phyloP scores from a whole-genome alignment of 2,888 invertebrate species.

The Melikaiella ostensackeni region DNA sequence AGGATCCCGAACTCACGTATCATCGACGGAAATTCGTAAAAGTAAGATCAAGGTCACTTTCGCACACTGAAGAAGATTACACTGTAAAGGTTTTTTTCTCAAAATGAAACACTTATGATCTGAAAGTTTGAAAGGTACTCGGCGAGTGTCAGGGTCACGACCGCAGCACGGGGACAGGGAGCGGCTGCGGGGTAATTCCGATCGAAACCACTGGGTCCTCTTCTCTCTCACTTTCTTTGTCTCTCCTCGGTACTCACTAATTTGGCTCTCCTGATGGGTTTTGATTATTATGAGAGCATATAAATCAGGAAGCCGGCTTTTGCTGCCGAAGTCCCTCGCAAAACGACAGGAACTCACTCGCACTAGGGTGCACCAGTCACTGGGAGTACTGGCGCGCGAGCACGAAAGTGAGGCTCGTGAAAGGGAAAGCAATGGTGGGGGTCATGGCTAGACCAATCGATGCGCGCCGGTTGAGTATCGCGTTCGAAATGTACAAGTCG shows the following conservation, averaged over 20 bases:
- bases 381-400: conserved; percentile 68
- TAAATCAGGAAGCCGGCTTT: conserved; percentile 45
- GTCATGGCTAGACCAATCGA: conserved; percentile 77
- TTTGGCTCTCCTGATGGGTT: background rate
- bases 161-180: conserved; percentile 53
- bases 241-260: background rate
- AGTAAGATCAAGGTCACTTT: conserved; percentile 2
- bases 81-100: background rate
- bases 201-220: conserved; percentile 41
- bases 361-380: conserved; percentile 70
- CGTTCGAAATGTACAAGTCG: no score
- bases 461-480: conserved; percentile 64
- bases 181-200: conserved; percentile 25
- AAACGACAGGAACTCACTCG: conserved; percentile 60
- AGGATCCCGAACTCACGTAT: background rate
- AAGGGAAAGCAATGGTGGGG: conserved; percentile 77
- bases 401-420: conserved; percentile 77
- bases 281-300: conserved; percentile 15
- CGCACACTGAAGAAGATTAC: conserved; percentile 9
- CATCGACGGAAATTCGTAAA: conserved; percentile 19
- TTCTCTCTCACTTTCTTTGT: conserved; percentile 37
- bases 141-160: conserved; percentile 69
- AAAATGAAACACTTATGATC: background rate
- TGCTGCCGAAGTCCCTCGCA: conserved; percentile 37
- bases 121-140: conserved; percentile 2